Percentiles rank a stretch among this genome's conserved stretches.
Conservation (phyloP, 2,113 vertebrate species). For the Dromiciops gliroides region DNA sequence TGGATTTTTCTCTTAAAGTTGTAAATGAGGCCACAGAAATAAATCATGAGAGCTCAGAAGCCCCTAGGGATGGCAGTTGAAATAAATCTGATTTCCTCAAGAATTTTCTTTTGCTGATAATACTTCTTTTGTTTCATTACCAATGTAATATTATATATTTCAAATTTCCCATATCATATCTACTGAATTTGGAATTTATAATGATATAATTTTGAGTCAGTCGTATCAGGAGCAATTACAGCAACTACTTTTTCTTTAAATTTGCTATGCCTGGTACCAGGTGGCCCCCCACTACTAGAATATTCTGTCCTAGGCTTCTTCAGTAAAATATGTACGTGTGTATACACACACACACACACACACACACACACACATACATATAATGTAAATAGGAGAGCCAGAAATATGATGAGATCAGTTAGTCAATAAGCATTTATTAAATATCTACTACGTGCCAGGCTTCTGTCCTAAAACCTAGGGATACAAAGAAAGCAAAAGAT, state of each 20-base stretch:
- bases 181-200: neutral
- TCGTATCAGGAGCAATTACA: neutral
- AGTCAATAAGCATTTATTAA: neutral
- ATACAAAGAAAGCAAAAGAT: neutral
- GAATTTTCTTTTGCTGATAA: neutral
- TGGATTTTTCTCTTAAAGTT: neutral
- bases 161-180: neutral
- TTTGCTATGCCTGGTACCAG: neutral
- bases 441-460: neutral
- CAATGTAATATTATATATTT: neutral
- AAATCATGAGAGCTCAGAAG: neutral
- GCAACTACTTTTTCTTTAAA: neutral
- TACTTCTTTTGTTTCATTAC: neutral
- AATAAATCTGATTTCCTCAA: constrained; percentile 13
- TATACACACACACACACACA: too few relatives aligned
- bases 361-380: too few relatives aligned
- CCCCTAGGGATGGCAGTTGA: neutral
- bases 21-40: neutral
- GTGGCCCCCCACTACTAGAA: too few relatives aligned
- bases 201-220: neutral
- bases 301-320: neutral
- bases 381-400: neutral
- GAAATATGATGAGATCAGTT: neutral
- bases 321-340: too few relatives aligned
- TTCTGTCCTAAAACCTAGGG: neutral